These are phyloP conservation scores for Anoplolepis gracilipes DNA, from an alignment of 1,140 invertebrate species.

Conservation along the genomic window DNA sequence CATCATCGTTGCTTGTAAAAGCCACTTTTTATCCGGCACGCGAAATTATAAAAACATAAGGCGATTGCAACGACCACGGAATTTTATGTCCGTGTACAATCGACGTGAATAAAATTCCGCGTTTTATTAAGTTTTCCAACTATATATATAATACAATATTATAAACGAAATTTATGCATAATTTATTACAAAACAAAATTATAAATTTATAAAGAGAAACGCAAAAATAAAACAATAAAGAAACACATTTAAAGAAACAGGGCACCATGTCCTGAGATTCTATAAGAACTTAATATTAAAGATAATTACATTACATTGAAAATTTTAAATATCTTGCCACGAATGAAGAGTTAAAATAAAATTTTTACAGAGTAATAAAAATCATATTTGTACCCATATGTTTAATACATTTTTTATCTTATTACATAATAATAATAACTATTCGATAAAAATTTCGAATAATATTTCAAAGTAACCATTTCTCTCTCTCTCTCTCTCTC, in stretches of 20 bases:
- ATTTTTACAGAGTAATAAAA: background rate
- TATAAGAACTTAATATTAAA: background rate
- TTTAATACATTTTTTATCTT: background rate
- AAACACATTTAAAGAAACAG: too few species aligned
- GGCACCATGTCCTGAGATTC: too few species aligned
- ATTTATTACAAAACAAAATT: background rate
- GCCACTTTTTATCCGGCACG: conserved; percentile 57
- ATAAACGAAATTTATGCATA: background rate
- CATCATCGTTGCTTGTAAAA: conserved; percentile 52
- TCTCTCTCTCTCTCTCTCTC: too few species aligned
- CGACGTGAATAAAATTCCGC: background rate
- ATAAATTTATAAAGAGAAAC: background rate
- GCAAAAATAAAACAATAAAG: too few species aligned
- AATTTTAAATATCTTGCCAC: conserved; percentile 21
- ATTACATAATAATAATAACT: background rate
- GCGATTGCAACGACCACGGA: background rate
- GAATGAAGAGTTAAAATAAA: background rate
- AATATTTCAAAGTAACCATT: background rate
- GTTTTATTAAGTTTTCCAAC: background rate
- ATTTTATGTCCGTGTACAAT: background rate
- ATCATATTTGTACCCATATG: background rate
- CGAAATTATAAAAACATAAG: conserved; percentile 62
- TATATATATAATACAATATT: background rate
- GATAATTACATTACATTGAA: background rate
- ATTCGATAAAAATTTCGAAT: background rate